Evolutionary conservation across 2,888 invertebrate species (phyloP), one percentile per base, ranked within the genome.

Genomic region (Drosophila phalerata): DNA sequence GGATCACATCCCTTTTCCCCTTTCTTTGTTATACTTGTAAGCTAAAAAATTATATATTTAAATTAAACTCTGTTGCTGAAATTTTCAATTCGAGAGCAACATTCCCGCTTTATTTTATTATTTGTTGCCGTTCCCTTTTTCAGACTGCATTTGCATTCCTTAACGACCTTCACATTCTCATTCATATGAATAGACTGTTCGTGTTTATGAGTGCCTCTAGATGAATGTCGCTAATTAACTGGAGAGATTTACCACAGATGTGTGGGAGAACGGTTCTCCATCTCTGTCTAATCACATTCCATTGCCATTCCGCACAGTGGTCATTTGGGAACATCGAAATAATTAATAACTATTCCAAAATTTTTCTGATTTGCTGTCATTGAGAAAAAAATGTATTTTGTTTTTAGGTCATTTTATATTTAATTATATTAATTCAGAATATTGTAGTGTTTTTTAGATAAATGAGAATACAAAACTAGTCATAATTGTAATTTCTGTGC

Each of bases 181-280:
- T 55, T 30, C 30, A 30, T 55, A 43, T 55, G 55, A 55, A 42
- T 42, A 42, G 42, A 30, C n/a, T 13, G 53, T 45, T 34, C 17
- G 34, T 57, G 58, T 10, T 58, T 48, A 48, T 37, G 25, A 32
- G 32, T 38, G 38, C 17, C 49, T 15, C 56, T 13, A 30, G 30
- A 49, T 43, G 72, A 74, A 77, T 86, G 69, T 68, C 69, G 71
- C 53, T 80, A 83, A 80, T 88, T 77, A 88, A n/a, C 51, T 34
- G 34, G 5, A 45, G 13, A 47, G 10, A 34, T 34, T 51, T 30
- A 34, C 15, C 38, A 17, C 10, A 22, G 32, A 5, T n/a, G 11
- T 48, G 11, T 11, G 17, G 22, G 10, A 28, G 25, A 8, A n/a
- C 32, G 15, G 15, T 11, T 38, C 15, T 17, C 5, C 8, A 17